These are phyloP conservation scores for Chironomus tentans DNA, from an alignment of 2,888 invertebrate genomes.

Conservation along the genomic window DNA sequence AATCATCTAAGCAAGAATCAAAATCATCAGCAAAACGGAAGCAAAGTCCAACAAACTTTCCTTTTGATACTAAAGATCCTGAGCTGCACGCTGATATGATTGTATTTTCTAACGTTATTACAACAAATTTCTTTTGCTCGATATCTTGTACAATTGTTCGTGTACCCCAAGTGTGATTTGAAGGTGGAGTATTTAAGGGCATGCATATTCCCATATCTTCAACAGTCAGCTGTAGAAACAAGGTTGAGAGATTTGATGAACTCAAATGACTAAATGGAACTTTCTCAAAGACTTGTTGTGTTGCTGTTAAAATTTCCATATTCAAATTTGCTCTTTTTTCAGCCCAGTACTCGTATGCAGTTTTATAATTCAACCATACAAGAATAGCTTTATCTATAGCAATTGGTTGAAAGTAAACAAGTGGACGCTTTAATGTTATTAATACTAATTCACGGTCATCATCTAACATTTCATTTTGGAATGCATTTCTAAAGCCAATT, in stretches of 20 bases:
- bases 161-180: constrained; percentile 48
- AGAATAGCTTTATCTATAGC: constrained; percentile 97
- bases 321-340: constrained; percentile 88
- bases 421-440: constrained; percentile 83
- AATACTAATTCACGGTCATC: constrained; percentile 81
- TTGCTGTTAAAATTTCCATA: constrained; percentile 72
- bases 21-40: constrained; percentile 95
- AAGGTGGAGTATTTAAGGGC: constrained; percentile 75
- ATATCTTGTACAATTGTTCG: constrained; percentile 55
- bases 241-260: constrained; percentile 73
- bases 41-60: constrained; percentile 80
- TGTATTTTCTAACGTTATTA: constrained; percentile 93
- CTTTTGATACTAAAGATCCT: constrained; percentile 92
- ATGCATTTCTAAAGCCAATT: constrained; percentile 73
- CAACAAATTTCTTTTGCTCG: constrained; percentile 82
- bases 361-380: constrained; percentile 98
- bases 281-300: constrained; percentile 64
- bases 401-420: constrained; percentile 92
- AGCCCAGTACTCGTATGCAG: constrained; percentile 98
- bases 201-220: constrained; percentile 95
- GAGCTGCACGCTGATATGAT: constrained; percentile 88
- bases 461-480: constrained; percentile 84
- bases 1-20: constrained; percentile 91
- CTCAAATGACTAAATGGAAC: constrained; percentile 69
- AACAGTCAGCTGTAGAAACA: constrained; percentile 88